phyloP scores from a whole-genome alignment of 2,797 vertebrate species.

The Cyclopterus lumpus region DNA sequence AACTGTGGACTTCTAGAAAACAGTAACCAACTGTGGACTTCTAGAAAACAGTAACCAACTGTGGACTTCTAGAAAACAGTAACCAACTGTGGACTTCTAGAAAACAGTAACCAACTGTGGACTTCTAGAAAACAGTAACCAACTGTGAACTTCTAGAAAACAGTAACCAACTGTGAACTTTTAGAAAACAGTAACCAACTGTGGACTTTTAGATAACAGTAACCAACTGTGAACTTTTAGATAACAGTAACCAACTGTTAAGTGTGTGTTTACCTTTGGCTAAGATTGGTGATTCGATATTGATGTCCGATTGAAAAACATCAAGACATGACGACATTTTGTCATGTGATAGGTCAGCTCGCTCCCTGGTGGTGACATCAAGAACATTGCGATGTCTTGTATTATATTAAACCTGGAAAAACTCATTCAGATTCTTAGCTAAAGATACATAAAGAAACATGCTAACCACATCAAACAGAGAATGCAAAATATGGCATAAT shows the following conservation, averaged over 20 bases:
- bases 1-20: too few relatives aligned
- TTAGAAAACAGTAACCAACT: background rate
- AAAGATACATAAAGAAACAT: background rate
- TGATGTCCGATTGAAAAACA: too few relatives aligned
- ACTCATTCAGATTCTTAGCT: background rate
- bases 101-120: too few relatives aligned
- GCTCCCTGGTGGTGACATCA: background rate
- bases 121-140: too few relatives aligned
- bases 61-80: too few relatives aligned
- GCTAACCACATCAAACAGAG: background rate
- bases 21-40: too few relatives aligned
- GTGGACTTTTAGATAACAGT: background rate
- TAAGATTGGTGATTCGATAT: background rate
- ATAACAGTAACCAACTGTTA: background rate
- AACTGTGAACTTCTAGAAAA: too few relatives aligned
- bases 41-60: too few relatives aligned
- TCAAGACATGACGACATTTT: background rate
- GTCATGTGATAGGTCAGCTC: background rate
- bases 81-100: too few relatives aligned
- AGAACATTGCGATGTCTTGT: background rate
- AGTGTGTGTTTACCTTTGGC: background rate
- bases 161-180: too few relatives aligned
- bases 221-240: constrained; percentile 1
- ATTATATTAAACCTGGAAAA: too few relatives aligned
- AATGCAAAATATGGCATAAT: background rate